Evolutionary conservation across 1,140 invertebrate genomes (phyloP).

Genomic region (Drosophila suzukii): DNA sequence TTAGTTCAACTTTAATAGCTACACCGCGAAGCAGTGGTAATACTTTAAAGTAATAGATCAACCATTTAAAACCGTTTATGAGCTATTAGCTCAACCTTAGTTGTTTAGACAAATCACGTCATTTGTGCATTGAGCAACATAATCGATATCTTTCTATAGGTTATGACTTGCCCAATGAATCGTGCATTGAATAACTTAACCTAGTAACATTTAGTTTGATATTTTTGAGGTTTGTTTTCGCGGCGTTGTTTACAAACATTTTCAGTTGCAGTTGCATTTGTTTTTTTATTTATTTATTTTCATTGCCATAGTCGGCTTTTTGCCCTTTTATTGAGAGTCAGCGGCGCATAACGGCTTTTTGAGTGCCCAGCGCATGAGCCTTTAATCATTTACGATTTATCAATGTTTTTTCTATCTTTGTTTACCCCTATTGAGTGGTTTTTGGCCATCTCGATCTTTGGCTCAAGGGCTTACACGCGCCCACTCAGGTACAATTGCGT

Average conservation of each 20-base stretch:
- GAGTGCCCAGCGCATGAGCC: constrained; percentile 33
- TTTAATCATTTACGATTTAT: constrained; percentile 30
- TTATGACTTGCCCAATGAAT: constrained; percentile 39
- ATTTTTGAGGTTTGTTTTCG: constrained; percentile 21
- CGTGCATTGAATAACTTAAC: constrained; percentile 27
- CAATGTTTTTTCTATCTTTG: constrained; percentile 13
- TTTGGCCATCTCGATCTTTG: constrained; percentile 22
- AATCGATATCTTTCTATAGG: constrained; percentile 49
- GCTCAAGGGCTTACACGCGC: constrained; percentile 64
- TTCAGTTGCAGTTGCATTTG: constrained; percentile 28
- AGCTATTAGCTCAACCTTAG: constrained; percentile 2
- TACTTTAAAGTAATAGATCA: neutral
- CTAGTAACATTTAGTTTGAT: constrained; percentile 41
- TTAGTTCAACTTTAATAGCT: neutral
- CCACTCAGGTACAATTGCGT: constrained; percentile 6
- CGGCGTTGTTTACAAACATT: constrained; percentile 42
- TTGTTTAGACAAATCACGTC: constrained; percentile 12
- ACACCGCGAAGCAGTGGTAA: neutral
- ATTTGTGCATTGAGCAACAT: constrained; percentile 30
- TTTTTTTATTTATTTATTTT: constrained; percentile 13
- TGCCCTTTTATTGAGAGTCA: constrained; percentile 5
- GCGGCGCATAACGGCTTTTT: constrained; percentile 54
- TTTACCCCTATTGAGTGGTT: constrained; percentile 38
- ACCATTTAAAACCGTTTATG: neutral
- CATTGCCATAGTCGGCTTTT: constrained; percentile 54